These are phyloP conservation scores for Diplodus sargus DNA, from an alignment of 2,797 vertebrate genomes.

Conservation along the genomic window DNA sequence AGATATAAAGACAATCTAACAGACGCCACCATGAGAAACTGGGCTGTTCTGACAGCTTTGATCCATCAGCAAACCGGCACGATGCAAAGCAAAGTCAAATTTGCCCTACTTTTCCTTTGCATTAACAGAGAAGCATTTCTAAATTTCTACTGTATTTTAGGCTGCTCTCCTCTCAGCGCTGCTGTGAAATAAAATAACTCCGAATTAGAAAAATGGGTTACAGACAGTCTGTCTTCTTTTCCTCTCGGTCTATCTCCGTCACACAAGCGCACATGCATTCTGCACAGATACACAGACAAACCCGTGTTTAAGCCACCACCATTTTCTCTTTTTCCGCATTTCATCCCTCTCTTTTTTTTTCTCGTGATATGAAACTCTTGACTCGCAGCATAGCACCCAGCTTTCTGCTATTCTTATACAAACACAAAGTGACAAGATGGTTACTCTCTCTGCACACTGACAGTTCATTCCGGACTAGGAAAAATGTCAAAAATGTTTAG, in stretches of 20 bases:
- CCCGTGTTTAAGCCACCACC: constrained; percentile 59
- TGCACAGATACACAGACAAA: constrained; percentile 50
- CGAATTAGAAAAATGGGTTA: constrained; percentile 69
- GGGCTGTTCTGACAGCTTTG: constrained; percentile 74
- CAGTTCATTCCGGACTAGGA: constrained; percentile 97
- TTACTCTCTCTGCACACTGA: constrained; percentile 94
- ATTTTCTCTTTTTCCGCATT: constrained; percentile 59
- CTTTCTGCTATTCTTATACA: constrained; percentile 87
- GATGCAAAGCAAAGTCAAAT: constrained; percentile 72
- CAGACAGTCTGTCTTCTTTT: constrained; percentile 26
- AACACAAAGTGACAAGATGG: constrained; percentile 95
- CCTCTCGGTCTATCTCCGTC: constrained; percentile 34
- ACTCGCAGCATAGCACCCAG: constrained; percentile 79
- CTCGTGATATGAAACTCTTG: constrained; percentile 68
- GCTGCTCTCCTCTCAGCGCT: constrained; percentile 42
- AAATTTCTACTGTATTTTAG: constrained; percentile 68
- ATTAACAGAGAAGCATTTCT: constrained; percentile 65
- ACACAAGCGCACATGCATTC: constrained; percentile 12
- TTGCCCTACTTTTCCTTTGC: constrained; percentile 75
- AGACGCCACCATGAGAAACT: constrained; percentile 65
- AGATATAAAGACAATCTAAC: constrained; percentile 59
- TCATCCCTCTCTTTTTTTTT: constrained; percentile 36
- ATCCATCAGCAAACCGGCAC: constrained; percentile 73
- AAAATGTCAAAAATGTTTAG: constrained; percentile 99
- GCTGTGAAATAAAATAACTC: constrained; percentile 67